These are phyloP conservation scores for Polymixis flavicincta DNA, from an alignment of 2,888 invertebrate species.

Conservation along the genomic window DNA sequence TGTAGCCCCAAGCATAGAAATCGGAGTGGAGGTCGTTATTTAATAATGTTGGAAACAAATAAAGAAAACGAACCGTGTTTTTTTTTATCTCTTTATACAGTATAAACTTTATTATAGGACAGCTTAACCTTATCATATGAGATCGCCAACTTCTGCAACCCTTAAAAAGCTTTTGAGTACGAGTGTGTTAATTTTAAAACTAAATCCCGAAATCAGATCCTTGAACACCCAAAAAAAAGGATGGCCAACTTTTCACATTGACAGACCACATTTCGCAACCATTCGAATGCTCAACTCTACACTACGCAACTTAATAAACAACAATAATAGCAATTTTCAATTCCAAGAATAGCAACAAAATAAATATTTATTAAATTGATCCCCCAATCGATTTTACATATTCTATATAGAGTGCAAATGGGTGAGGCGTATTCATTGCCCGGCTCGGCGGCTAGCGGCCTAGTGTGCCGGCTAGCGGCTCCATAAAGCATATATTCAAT, in stretches of 20 bases:
- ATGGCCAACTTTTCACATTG: neutral
- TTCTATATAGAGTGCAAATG: slow-evolving; percentile 49
- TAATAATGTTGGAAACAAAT: neutral
- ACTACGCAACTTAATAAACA: slow-evolving; percentile 16
- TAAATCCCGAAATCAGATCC: neutral
- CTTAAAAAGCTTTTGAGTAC: neutral
- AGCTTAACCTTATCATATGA: neutral
- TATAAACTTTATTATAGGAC: neutral
- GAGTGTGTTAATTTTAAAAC: neutral
- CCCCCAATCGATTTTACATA: slow-evolving; percentile 46
- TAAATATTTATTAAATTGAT: slow-evolving; percentile 51
- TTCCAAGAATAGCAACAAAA: slow-evolving; percentile 30
- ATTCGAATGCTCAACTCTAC: neutral
- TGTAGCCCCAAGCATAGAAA: slow-evolving; percentile 27
- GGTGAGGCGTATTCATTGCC: slow-evolving; percentile 57
- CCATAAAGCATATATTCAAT: slow-evolving; percentile 86
- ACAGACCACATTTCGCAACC: neutral
- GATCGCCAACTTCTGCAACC: neutral
- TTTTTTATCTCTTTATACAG: neutral
- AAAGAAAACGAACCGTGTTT: neutral
- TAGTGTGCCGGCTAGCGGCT: slow-evolving; percentile 39
- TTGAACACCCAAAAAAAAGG: neutral
- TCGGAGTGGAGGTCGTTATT: slow-evolving; percentile 3
- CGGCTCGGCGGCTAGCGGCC: neutral
- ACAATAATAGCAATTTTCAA: neutral